Percentiles rank a stretch among this genome's conserved stretches.
phyloP scores from a whole-genome alignment of 1,140 invertebrate genomes.

The Diorhabda sublineata region DNA sequence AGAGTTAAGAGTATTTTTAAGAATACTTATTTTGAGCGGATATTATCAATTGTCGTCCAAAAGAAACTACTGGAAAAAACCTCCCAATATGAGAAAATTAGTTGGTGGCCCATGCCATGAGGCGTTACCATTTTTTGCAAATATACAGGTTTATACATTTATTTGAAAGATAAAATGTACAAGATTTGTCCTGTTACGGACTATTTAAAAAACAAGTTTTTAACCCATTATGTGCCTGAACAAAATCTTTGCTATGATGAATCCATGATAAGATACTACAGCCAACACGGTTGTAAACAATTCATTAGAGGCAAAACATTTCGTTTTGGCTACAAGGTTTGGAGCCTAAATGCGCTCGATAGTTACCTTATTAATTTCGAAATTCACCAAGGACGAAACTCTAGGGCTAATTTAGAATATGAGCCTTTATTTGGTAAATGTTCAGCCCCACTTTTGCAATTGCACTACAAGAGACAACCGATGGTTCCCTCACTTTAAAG shows the following conservation, averaged over 20 bases:
- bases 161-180: conserved; percentile 23
- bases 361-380: no score
- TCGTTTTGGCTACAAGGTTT: conserved; percentile 28
- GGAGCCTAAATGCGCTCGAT: neutral
- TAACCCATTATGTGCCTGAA: no score
- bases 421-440: no score
- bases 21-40: conserved; percentile 18
- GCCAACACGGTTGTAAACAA: conserved; percentile 32
- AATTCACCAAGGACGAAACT: no score
- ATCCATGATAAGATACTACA: no score
- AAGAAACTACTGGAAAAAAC: conserved; percentile 19
- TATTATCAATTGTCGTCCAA: conserved; percentile 15
- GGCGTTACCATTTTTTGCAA: conserved; percentile 20
- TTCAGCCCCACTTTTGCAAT: no score
- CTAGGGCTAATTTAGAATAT: no score
- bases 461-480: conserved; percentile 32
- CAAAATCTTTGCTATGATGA: no score
- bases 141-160: conserved; percentile 21
- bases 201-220: no score
- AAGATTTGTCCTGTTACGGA: neutral
- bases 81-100: conserved; percentile 17
- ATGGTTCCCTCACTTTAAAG: conserved; percentile 8
- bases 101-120: conserved; percentile 13
- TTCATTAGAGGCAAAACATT: conserved; percentile 30
- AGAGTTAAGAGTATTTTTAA: neutral